These are phyloP conservation scores for Selenia dentaria DNA, from an alignment of 2,888 invertebrate species.

Conservation along the genomic window DNA sequence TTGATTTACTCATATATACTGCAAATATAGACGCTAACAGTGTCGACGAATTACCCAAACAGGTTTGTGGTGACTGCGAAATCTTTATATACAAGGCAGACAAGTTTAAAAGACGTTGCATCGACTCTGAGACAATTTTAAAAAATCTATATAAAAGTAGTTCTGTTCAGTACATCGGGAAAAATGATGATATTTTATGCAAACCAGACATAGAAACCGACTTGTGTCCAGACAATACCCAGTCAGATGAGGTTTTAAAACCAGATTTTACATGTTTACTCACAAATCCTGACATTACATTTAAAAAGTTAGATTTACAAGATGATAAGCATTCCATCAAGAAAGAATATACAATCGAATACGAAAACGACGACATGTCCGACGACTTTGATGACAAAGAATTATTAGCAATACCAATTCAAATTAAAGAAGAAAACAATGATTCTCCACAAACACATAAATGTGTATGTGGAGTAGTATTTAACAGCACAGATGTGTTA, in stretches of 20 bases:
- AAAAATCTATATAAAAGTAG: slow-evolving; percentile 42
- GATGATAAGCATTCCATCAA: slow-evolving; percentile 10
- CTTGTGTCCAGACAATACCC: slow-evolving; percentile 18
- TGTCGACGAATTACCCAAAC: slow-evolving; percentile 60
- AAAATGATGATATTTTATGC: slow-evolving; percentile 16
- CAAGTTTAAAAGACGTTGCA: slow-evolving; percentile 64
- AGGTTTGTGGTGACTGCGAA: slow-evolving; percentile 66
- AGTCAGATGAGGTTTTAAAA: slow-evolving; percentile 9
- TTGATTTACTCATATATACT: slow-evolving; percentile 56
- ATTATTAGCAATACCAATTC: slow-evolving; percentile 9
- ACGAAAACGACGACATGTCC: slow-evolving; percentile 21
- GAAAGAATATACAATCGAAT: slow-evolving; percentile 9
- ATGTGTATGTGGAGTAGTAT: slow-evolving; percentile 28
- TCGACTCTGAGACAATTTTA: slow-evolving; percentile 57
- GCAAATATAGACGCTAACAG: slow-evolving; percentile 54
- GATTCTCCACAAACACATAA: slow-evolving; percentile 27
- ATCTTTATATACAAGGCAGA: slow-evolving; percentile 54
- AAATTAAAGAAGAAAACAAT: slow-evolving; percentile 22
- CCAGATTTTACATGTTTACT: slow-evolving; percentile 11
- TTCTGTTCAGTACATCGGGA: slow-evolving; percentile 15
- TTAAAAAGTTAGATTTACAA: slow-evolving; percentile 6
- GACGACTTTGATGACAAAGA: slow-evolving; percentile 35
- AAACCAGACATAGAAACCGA: slow-evolving; percentile 9
- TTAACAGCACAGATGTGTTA: slow-evolving; percentile 30
- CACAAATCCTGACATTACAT: slow-evolving; percentile 4